Base-by-base conservation (phyloP, 2,888 invertebrate species). In the Xestoiulus laeticollis region DNA sequence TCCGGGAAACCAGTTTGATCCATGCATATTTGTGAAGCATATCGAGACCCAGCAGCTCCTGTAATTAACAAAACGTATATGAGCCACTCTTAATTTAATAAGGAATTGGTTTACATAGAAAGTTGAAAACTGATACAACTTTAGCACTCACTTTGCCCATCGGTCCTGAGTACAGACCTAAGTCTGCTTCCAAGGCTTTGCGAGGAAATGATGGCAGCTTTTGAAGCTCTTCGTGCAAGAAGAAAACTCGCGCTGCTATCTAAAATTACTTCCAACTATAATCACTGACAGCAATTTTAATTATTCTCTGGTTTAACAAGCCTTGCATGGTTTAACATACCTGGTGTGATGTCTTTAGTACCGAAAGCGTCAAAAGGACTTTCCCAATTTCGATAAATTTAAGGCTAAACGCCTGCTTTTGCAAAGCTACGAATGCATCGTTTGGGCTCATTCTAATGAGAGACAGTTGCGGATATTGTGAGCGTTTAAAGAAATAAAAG, bases 1-100 rank as follows among this genome's bases (percentile, higher is more conserved):
- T 98, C 85, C 98, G 95, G 0, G 97, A 96, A 91, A 99, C 98
- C 53, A 99, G 93, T 89, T 98, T 96, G 1, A 98, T 97, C 99
- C 99, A 99, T 95, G 98, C 98, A 91, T 98, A 98, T 92, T 99
- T 99, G 92, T 99, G 99, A 89, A 99, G 93, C 0, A 99, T 97
- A 92, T 99, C 99, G 90, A 99, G 93, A 0, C 98, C 97, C 85
- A 97, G 94, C 53, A 99, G 93, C 90, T 97, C 97, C 94, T 95
- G 91, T 90, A 91, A 89, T 59, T 33, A 32, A 78, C n/a, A 86
- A 26, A 26, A 5, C 22, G 26, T 1, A n/a, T 68, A 26, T 68
- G 68, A 26, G 12, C 26, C 26, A 68, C 10, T 6, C 26, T 44
- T 14, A n/a, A n/a, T n/a, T 44, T 44, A 14, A 44, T 44, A 10